These are phyloP conservation scores for Clamator glandarius DNA, from an alignment of 2,797 vertebrate genomes.

Conservation along the genomic window DNA sequence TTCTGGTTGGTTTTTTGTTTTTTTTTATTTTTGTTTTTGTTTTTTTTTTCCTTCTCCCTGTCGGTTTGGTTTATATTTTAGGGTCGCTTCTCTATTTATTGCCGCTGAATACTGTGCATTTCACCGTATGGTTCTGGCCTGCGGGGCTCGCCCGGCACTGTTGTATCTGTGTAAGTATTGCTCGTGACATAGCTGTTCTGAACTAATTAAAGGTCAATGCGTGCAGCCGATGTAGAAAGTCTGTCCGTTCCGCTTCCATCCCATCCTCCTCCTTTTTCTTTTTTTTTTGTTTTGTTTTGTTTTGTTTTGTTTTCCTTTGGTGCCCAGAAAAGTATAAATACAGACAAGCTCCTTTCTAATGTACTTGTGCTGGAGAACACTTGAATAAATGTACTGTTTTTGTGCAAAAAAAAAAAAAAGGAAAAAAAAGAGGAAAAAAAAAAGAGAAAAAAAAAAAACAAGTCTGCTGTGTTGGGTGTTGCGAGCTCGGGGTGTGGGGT, in stretches of 20 bases:
- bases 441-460: neutral
- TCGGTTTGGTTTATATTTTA: constrained; percentile 76
- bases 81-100: constrained; percentile 87
- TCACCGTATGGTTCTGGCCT: constrained; percentile 85
- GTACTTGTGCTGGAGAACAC: constrained; percentile 99
- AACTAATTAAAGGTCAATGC: constrained; percentile 91
- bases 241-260: constrained; percentile 85
- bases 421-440: neutral
- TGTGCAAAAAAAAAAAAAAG: constrained; percentile 86
- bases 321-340: constrained; percentile 86
- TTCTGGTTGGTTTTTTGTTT: constrained; percentile 45
- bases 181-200: constrained; percentile 93
- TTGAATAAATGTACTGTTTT: constrained; percentile 99
- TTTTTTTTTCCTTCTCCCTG: neutral
- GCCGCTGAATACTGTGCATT: constrained; percentile 88
- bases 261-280: too few relatives aligned
- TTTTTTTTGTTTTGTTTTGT: too few relatives aligned
- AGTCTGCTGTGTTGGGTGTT: too few relatives aligned
- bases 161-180: constrained; percentile 92
- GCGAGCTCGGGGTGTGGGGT: too few relatives aligned
- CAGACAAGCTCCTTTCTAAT: constrained; percentile 92
- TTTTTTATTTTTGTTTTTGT: too few relatives aligned
- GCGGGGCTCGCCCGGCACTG: constrained; percentile 68
- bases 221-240: constrained; percentile 96
- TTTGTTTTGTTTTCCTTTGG: constrained; percentile 68